phyloP scores from a whole-genome alignment of 2,888 invertebrate genomes.

The Spilosoma lubricipeda region DNA sequence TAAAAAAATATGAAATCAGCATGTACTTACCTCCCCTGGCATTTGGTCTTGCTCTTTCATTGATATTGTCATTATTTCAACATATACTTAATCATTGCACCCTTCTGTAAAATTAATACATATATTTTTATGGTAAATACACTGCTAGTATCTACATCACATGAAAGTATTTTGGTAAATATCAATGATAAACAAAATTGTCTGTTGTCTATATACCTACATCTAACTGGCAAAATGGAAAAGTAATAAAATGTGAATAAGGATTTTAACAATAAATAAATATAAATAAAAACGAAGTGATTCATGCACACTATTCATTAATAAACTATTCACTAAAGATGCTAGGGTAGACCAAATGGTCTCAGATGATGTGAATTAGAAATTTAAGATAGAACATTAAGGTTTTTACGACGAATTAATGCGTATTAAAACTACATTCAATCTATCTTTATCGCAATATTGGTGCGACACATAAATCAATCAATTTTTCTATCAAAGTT shows the following conservation, averaged over 20 bases:
- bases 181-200: background rate
- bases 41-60: slow-evolving; percentile 84
- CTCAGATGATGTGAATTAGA: slow-evolving; percentile 12
- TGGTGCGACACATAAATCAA: slow-evolving; percentile 46
- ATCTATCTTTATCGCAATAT: slow-evolving; percentile 32
- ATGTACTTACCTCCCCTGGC: slow-evolving; percentile 78
- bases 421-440: slow-evolving; percentile 31
- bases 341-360: slow-evolving; percentile 15
- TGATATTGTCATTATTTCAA: slow-evolving; percentile 84
- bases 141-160: background rate
- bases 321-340: slow-evolving; percentile 25
- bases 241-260: background rate
- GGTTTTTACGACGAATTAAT: slow-evolving; percentile 20
- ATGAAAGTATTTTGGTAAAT: background rate
- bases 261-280: background rate
- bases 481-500: slow-evolving; percentile 45
- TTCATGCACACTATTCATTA: slow-evolving; percentile 29
- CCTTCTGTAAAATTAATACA: slow-evolving; percentile 61
- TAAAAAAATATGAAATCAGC: slow-evolving; percentile 1
- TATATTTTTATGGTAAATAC: slow-evolving; percentile 2
- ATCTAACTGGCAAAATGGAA: slow-evolving; percentile 18
- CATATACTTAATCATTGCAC: slow-evolving; percentile 78
- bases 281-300: slow-evolving; percentile 18
- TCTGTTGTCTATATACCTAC: no score
- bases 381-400: slow-evolving; percentile 9